Conservation (phyloP, 2,888 invertebrate species). For the Prostheceraeus crozeri region DNA sequence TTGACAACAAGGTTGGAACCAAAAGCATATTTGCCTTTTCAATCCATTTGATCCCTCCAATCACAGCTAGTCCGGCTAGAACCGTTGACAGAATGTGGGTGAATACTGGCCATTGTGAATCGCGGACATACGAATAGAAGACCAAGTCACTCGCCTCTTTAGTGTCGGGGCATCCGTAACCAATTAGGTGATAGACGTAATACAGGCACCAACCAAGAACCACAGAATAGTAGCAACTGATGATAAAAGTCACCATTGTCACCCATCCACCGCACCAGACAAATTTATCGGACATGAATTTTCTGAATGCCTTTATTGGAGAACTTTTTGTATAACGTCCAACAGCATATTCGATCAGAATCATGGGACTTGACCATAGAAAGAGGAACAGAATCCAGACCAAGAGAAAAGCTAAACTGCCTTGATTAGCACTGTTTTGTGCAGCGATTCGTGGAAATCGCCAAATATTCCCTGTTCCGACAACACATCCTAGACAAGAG, state of each 20-base stretch:
- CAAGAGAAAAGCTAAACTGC: slow-evolving; percentile 48
- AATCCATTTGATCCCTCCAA: slow-evolving; percentile 49
- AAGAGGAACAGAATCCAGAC: slow-evolving; percentile 49
- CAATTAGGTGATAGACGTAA: slow-evolving; percentile 46
- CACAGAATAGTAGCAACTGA: slow-evolving; percentile 51
- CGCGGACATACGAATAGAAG: slow-evolving; percentile 47
- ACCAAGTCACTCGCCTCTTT: slow-evolving; percentile 43
- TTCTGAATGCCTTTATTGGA: slow-evolving; percentile 46
- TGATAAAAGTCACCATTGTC: slow-evolving; percentile 46
- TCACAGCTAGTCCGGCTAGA: slow-evolving; percentile 45
- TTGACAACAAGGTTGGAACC: slow-evolving; percentile 46
- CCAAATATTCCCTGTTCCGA: slow-evolving; percentile 54
- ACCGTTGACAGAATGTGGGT: slow-evolving; percentile 45
- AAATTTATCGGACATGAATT: slow-evolving; percentile 45
- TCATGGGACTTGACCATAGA: slow-evolving; percentile 50
- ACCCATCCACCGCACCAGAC: slow-evolving; percentile 52
- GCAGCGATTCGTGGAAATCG: slow-evolving; percentile 51
- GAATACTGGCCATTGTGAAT: slow-evolving; percentile 48
- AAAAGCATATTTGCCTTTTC: slow-evolving; percentile 50
- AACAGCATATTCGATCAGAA: slow-evolving; percentile 49
- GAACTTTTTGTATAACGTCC: slow-evolving; percentile 48
- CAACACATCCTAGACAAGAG: slow-evolving; percentile 49
- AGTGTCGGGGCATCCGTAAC: too few relatives aligned
- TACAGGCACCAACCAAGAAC: slow-evolving; percentile 53
- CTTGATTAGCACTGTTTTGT: slow-evolving; percentile 48